Evolutionary conservation across 2,113 vertebrate genomes (phyloP), one percentile per base, ranked within the genome.

Genomic region (Grantiella picta): DNA sequence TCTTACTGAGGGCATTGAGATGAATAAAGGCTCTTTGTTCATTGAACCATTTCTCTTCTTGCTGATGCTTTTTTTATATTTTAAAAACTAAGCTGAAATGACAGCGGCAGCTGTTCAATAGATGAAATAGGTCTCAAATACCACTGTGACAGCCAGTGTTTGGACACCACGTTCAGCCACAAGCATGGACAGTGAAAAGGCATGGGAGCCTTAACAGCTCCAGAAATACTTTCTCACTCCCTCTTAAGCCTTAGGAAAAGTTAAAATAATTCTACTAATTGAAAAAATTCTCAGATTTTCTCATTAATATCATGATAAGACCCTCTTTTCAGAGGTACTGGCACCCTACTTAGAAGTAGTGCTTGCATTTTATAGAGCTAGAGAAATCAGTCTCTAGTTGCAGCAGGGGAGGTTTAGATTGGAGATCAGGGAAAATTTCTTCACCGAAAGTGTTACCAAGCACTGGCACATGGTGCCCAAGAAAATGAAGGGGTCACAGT

Each of bases 11-110:
- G 64, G 47, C 56, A 5, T 31, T 59, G 66, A 44, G 75, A 54
- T 52, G 90, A 93, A 93, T 50, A 95, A 76, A 85, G 49, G 25
- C 56, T 77, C 71, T 91, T 93, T 93, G 94, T 90, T 90, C 90
- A 35, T 50, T 76, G 36, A 45, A 53, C 77, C 33, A 8, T 76
- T 79, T 60, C 90, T 91, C 59, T 66, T 57, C 61, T 82, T 40
- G 57, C 57, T 47, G 75, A 17, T 61, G 63, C 19, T 73, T 75
- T 64, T 42, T 66, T 31, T 23, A 23, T 82, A 50, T 78, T 84
- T 82, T 20, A 20, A 40, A 68, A 72, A 24, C 24, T 52, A 16
- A 92, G 60, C 35, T 78, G 85, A 86, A 77, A 83, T 75, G 82
- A 60, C 63, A 86, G 59, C 1, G 0, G 84, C 91, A 94, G 77